Percentiles rank a stretch among this genome's conserved stretches.
phyloP scores from a whole-genome alignment of 2,113 vertebrate species.

The Nipponia nippon region DNA sequence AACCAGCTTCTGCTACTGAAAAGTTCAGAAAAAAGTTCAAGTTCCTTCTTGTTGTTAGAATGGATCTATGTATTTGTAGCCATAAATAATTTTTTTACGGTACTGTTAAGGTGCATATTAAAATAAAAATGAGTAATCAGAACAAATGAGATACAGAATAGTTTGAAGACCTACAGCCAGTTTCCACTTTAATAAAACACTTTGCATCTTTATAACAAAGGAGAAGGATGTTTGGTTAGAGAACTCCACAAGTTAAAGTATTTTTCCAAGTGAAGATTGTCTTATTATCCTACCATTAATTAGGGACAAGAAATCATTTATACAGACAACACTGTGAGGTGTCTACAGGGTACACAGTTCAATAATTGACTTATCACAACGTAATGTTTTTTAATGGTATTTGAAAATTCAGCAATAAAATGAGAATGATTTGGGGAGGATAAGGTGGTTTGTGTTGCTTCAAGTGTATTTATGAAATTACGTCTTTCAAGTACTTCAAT shows the following conservation, averaged over 20 bases:
- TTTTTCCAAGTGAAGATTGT: background rate
- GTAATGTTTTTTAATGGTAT: conserved; percentile 24
- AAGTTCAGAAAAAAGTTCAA: background rate
- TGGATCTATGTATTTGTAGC: background rate
- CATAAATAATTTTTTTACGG: background rate
- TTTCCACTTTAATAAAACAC: background rate
- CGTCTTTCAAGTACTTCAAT: conserved; percentile 21
- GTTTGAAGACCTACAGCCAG: background rate
- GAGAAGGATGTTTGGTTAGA: background rate
- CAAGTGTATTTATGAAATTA: conserved; percentile 26
- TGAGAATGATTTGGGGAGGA: background rate
- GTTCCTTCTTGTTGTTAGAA: background rate
- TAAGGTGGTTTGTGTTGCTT: background rate
- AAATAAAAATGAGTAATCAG: background rate
- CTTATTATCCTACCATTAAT: background rate
- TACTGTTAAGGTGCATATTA: background rate
- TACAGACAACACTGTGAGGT: background rate
- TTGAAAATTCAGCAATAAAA: conserved; percentile 38
- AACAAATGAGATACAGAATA: background rate
- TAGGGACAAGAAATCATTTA: background rate
- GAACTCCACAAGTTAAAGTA: background rate
- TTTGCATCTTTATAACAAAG: background rate
- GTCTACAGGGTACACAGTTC: background rate
- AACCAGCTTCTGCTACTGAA: background rate
- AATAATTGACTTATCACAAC: conserved; percentile 12